Percentiles rank a stretch among this genome's conserved stretches.
These are phyloP conservation scores for Sebastes trivittatus DNA, from an alignment of 2,797 vertebrate genomes.

Conservation along the genomic window DNA sequence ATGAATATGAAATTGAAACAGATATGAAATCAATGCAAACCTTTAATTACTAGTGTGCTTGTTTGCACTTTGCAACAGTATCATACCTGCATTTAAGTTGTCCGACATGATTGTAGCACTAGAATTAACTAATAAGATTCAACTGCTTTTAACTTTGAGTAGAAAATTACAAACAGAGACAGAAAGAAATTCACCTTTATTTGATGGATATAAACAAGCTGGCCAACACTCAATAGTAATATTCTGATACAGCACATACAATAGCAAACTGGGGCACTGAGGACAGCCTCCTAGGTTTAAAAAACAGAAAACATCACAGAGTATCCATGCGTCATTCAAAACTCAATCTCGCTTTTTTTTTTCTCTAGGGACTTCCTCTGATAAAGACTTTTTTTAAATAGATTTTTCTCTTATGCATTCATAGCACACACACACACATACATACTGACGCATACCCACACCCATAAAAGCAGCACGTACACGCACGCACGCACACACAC, in stretches of 20 bases:
- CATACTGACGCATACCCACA: neutral
- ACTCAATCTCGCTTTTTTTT: slow-evolving; percentile 55
- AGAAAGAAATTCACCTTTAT: slow-evolving; percentile 98
- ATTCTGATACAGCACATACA: slow-evolving; percentile 91
- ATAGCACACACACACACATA: slow-evolving; percentile 9
- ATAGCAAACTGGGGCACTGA: slow-evolving; percentile 82
- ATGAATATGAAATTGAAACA: neutral
- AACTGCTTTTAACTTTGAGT: neutral
- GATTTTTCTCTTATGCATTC: slow-evolving; percentile 63
- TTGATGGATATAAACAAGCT: slow-evolving; percentile 99
- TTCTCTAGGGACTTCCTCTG: slow-evolving; percentile 57
- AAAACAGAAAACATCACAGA: slow-evolving; percentile 80
- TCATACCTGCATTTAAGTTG: neutral
- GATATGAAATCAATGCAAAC: neutral
- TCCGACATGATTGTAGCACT: neutral
- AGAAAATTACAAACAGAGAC: slow-evolving; percentile 47
- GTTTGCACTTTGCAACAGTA: neutral
- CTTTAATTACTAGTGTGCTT: neutral
- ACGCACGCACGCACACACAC: neutral
- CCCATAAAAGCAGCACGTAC: neutral
- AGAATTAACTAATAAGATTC: neutral
- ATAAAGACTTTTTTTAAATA: slow-evolving; percentile 62
- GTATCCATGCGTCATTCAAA: slow-evolving; percentile 81
- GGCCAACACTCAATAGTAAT: slow-evolving; percentile 93
- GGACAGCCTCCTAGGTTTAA: slow-evolving; percentile 76